Evolutionary conservation across 2,797 vertebrate genomes (phyloP).

Genomic region (Clamator glandarius): DNA sequence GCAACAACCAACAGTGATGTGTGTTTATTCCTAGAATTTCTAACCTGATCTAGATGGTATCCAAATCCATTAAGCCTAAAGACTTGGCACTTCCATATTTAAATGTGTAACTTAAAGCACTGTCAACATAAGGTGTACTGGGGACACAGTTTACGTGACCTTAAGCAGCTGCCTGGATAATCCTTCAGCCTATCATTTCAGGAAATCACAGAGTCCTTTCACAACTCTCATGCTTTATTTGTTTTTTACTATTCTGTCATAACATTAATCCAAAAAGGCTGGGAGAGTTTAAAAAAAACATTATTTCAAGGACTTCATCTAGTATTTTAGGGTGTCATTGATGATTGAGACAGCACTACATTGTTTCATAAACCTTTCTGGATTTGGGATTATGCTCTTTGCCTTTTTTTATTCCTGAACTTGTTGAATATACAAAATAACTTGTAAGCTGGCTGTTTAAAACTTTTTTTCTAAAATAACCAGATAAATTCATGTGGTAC

Average conservation of each 20-base stretch:
- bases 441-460: not conserved
- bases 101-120: not conserved
- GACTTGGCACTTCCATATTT: not conserved
- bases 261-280: not conserved
- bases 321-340: not conserved
- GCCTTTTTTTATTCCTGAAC: not conserved
- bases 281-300: not conserved
- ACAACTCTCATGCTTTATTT: not conserved
- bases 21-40: not conserved
- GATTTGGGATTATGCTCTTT: not conserved
- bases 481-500: not conserved
- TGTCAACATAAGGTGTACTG: not conserved
- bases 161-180: not conserved
- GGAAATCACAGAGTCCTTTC: not conserved
- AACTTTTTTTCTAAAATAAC: not conserved
- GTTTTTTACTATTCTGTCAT: not conserved
- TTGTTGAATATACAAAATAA: not conserved
- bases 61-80: not conserved
- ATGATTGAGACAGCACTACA: not conserved
- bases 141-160: not conserved
- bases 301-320: not conserved
- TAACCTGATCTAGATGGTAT: not conserved
- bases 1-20: not conserved
- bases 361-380: not conserved
- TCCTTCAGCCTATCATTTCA: not conserved